phyloP scores from a whole-genome alignment of 2,888 invertebrate species.

The Exocentrus adspersus region DNA sequence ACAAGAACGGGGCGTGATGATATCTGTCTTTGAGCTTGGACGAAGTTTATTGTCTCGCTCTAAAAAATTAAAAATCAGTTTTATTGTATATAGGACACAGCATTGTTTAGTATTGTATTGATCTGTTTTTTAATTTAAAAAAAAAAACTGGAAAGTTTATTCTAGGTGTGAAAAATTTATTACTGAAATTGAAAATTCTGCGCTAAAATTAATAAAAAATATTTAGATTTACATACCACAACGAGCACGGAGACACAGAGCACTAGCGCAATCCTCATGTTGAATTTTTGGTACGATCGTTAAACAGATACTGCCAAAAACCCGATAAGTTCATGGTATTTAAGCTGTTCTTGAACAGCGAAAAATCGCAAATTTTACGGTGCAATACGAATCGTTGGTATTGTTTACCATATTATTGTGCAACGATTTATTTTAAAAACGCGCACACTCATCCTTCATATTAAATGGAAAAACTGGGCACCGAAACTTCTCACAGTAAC shows the following conservation, averaged over 20 bases:
- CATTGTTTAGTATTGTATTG: too few species aligned
- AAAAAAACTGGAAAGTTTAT: too few species aligned
- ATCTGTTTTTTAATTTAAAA: too few species aligned
- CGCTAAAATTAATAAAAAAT: neutral
- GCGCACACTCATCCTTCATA: conserved; percentile 12
- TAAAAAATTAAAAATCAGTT: neutral
- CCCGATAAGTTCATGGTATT: neutral
- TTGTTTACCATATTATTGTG: conserved; percentile 15
- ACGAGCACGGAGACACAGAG: neutral
- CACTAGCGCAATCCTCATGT: conserved; percentile 5
- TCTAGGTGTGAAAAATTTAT: too few species aligned
- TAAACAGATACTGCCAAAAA: neutral
- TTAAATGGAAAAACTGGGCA: conserved; percentile 7
- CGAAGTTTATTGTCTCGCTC: neutral
- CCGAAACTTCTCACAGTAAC: conserved; percentile 1
- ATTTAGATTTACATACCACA: conserved; percentile 7
- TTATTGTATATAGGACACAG: too few species aligned
- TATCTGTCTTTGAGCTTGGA: neutral
- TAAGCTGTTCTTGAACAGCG: conserved; percentile 4
- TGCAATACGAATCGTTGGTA: conserved; percentile 6
- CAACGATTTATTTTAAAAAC: conserved; percentile 4
- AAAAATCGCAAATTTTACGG: conserved; percentile 20
- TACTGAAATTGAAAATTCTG: neutral
- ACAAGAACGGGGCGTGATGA: neutral
- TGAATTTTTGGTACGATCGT: neutral